Conservation (phyloP, 2,113 vertebrate species). For the Mastomys coucha region DNA sequence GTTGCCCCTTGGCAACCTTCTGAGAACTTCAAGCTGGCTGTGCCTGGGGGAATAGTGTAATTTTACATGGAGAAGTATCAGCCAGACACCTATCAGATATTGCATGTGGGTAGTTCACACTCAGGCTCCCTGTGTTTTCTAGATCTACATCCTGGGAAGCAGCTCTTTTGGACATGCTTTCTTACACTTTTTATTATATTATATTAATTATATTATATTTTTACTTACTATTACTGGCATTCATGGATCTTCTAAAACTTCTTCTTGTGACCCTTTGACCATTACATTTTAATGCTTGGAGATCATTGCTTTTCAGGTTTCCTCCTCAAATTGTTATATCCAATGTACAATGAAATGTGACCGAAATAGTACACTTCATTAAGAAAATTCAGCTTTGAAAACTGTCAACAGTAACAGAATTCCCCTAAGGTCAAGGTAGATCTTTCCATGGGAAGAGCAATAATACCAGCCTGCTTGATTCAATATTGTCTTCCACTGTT, state of each 20-base stretch:
- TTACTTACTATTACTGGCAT: not conserved
- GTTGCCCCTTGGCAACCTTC: not conserved
- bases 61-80: rapidly evolving
- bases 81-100: not conserved
- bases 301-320: not conserved
- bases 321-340: not conserved
- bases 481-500: not conserved
- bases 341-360: not conserved
- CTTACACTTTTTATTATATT: not conserved
- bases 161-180: not conserved
- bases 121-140: not conserved
- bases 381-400: not conserved
- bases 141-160: not conserved
- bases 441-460: not conserved
- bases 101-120: not conserved
- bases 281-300: not conserved
- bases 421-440: not conserved
- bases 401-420: not conserved
- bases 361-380: not conserved
- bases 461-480: not conserved
- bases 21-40: not conserved
- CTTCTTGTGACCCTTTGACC: not conserved
- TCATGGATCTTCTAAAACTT: not conserved
- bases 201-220: not conserved
- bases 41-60: not conserved